Conservation (phyloP, 2,888 invertebrate species). For the Synanthedon vespiformis region DNA sequence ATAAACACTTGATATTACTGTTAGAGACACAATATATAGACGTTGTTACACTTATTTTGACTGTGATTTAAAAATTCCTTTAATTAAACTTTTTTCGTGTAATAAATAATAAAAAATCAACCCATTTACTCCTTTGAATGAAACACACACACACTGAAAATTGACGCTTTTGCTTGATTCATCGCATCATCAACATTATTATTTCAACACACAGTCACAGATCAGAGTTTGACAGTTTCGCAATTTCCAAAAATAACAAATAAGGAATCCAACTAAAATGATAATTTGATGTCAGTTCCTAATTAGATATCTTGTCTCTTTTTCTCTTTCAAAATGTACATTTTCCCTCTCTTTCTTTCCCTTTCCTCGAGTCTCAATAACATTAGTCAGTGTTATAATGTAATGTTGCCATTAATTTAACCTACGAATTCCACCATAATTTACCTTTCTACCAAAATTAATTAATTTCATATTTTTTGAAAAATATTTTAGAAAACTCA, state of each 20-base stretch:
- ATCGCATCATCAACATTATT: constrained; percentile 5
- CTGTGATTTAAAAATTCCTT: neutral
- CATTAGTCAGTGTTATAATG: no score
- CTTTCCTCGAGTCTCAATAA: no score
- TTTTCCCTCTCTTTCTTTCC: no score
- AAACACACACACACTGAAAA: neutral
- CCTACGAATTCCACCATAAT: no score
- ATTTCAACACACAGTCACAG: no score
- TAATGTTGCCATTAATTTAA: no score
- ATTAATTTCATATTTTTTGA: no score
- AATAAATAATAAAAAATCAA: neutral
- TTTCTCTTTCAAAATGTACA: no score
- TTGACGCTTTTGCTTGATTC: neutral
- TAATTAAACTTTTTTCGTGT: neutral
- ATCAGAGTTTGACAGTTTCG: constrained; percentile 51
- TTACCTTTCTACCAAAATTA: no score
- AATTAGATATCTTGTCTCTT: no score
- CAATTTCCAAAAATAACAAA: constrained; percentile 58
- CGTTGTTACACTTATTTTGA: neutral
- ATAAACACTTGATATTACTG: constrained; percentile 3
- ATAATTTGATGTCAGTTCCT: no score
- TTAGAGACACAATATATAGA: constrained; percentile 1
- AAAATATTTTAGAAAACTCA: no score
- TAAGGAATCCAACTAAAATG: neutral
- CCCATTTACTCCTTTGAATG: neutral